Conservation (phyloP, 2,797 vertebrate species). For the Lithobates pipiens region DNA sequence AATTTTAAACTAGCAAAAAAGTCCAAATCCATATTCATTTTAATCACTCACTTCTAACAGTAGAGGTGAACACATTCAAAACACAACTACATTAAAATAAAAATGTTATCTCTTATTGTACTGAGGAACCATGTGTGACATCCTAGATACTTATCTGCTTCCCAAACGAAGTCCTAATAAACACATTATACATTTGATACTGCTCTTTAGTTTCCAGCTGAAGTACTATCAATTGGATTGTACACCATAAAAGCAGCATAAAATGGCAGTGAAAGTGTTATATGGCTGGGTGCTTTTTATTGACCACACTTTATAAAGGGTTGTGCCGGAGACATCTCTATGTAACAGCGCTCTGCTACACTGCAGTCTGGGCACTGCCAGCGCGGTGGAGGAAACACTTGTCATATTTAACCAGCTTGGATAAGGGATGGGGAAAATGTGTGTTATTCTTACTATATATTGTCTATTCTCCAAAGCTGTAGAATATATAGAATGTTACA, state of each 20-base stretch:
- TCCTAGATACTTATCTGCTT: neutral
- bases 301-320: neutral
- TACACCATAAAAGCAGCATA: slow-evolving; percentile 7
- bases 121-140: no score
- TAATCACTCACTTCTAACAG: no score
- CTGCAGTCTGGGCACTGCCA: neutral
- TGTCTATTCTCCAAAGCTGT: neutral
- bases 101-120: no score
- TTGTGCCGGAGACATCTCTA: neutral
- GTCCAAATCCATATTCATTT: no score
- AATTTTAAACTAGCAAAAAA: no score
- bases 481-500: neutral
- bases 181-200: neutral
- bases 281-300: slow-evolving; percentile 35
- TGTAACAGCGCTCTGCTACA: neutral
- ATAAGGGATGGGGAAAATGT: neutral
- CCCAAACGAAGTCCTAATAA: neutral
- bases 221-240: slow-evolving; percentile 12
- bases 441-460: neutral
- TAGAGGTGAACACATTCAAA: no score
- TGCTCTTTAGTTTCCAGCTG: neutral
- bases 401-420: slow-evolving; percentile 4
- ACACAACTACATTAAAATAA: no score
- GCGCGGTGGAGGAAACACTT: neutral
- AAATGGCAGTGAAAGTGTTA: slow-evolving; percentile 22